Evolutionary conservation across 1,140 invertebrate species (phyloP).

Genomic region (Penaeus vannamei): DNA sequence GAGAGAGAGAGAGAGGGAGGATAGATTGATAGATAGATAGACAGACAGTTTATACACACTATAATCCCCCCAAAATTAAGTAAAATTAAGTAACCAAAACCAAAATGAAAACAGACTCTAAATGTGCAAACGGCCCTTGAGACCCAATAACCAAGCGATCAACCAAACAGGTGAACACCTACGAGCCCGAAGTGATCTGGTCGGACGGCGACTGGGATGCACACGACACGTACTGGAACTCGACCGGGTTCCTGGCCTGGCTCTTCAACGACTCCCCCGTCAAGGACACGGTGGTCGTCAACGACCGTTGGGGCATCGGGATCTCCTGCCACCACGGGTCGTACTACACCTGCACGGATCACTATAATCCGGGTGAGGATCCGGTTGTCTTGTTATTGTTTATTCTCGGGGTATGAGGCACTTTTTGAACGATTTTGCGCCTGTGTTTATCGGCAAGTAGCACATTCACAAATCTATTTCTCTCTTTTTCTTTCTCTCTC

Average conservation of each 20-base stretch:
- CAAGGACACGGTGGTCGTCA: constrained; percentile 79
- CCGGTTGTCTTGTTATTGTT: neutral
- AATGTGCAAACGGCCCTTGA: neutral
- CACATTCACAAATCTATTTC: no score
- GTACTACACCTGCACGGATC: constrained; percentile 81
- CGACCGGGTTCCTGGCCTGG: constrained; percentile 83
- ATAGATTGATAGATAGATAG: no score
- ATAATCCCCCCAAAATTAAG: no score
- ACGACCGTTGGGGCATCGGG: constrained; percentile 88
- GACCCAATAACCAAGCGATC: constrained; percentile 81
- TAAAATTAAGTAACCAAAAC: no score
- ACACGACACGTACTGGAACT: constrained; percentile 79
- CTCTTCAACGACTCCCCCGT: constrained; percentile 88
- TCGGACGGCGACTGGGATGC: constrained; percentile 83
- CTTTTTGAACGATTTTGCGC: no score
- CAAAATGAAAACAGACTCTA: neutral
- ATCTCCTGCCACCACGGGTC: constrained; percentile 90
- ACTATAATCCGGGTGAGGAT: constrained; percentile 35
- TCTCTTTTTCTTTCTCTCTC: no score
- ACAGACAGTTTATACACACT: no score
- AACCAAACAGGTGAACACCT: constrained; percentile 78
- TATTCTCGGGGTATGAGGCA: no score
- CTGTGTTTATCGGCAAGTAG: no score
- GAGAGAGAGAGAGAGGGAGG: no score
- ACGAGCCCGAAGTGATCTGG: constrained; percentile 93